Percentiles rank a stretch among this genome's conserved stretches.
Conservation (phyloP, 2,888 invertebrate species). For the Eristalis arbustorum region DNA sequence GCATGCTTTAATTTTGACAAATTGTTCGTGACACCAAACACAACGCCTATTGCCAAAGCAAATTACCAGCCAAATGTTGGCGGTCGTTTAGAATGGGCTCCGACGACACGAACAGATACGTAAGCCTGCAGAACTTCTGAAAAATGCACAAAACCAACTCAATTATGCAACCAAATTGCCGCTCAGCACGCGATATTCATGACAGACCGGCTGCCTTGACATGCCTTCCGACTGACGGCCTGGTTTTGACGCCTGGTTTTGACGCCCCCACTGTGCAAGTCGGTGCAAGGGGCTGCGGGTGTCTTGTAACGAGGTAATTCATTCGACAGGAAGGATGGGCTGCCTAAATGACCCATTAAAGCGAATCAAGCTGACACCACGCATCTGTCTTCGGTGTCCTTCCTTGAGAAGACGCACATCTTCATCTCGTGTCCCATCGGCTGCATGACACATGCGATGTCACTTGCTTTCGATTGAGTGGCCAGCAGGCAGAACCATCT, state of each 20-base stretch:
- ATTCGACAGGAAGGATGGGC: not conserved
- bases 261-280: not conserved
- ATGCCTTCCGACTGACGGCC: not conserved
- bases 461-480: no score
- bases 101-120: slow-evolving; percentile 50
- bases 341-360: not conserved
- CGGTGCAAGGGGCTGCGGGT: not conserved
- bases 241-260: not conserved
- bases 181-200: slow-evolving; percentile 44
- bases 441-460: no score
- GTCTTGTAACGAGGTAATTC: not conserved
- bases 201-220: not conserved
- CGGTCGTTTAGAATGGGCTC: slow-evolving; percentile 39
- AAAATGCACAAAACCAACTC: slow-evolving; percentile 56
- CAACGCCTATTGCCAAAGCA: slow-evolving; percentile 27
- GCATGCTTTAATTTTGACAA: slow-evolving; percentile 52
- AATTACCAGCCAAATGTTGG: slow-evolving; percentile 36
- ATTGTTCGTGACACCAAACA: slow-evolving; percentile 54
- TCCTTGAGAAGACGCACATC: no score
- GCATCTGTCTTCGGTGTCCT: not conserved
- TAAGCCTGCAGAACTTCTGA: slow-evolving; percentile 36
- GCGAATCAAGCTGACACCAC: not conserved
- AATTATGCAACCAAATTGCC: slow-evolving; percentile 56
- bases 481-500: no score
- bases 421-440: no score